phyloP scores from a whole-genome alignment of 2,797 vertebrate genomes.

The Sylvilagus floridanus region DNA sequence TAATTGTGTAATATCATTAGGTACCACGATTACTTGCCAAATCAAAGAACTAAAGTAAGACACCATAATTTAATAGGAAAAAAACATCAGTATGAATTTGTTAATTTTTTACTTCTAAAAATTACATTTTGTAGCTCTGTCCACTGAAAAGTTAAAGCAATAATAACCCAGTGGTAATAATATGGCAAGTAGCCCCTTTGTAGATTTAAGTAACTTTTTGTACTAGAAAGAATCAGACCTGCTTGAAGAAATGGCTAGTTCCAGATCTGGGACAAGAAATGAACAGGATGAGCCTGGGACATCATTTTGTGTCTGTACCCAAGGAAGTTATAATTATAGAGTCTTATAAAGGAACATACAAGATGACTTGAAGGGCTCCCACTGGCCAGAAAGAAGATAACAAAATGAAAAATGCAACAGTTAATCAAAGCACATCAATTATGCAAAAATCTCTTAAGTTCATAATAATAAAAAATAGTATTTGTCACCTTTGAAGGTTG shows the following conservation, averaged over 20 bases:
- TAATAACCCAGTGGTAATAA: neutral
- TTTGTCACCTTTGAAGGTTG: conserved; percentile 14
- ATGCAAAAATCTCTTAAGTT: conserved; percentile 25
- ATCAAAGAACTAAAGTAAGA: conserved; percentile 45
- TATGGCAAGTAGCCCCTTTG: neutral
- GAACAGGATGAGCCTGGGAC: neutral
- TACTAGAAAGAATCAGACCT: neutral
- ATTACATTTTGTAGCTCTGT: conserved; percentile 5
- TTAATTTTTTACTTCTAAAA: conserved; percentile 56
- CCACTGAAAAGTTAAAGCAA: conserved; percentile 28
- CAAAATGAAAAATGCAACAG: conserved; percentile 5
- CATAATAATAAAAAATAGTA: neutral
- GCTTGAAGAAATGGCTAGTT: conserved; percentile 2
- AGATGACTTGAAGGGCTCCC: conserved; percentile 2
- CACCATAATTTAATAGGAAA: neutral
- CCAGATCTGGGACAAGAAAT: conserved; percentile 20
- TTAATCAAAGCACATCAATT: conserved; percentile 44
- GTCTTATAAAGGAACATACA: neutral
- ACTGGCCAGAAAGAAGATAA: neutral
- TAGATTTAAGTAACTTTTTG: conserved; percentile 24
- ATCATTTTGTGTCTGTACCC: conserved; percentile 36
- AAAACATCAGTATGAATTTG: neutral
- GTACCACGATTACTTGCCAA: conserved; percentile 27
- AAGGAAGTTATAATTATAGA: conserved; percentile 31
- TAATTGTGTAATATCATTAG: conserved; percentile 33